Conservation (phyloP, 2,888 invertebrate genomes). For the Chrysolina haemoptera region DNA sequence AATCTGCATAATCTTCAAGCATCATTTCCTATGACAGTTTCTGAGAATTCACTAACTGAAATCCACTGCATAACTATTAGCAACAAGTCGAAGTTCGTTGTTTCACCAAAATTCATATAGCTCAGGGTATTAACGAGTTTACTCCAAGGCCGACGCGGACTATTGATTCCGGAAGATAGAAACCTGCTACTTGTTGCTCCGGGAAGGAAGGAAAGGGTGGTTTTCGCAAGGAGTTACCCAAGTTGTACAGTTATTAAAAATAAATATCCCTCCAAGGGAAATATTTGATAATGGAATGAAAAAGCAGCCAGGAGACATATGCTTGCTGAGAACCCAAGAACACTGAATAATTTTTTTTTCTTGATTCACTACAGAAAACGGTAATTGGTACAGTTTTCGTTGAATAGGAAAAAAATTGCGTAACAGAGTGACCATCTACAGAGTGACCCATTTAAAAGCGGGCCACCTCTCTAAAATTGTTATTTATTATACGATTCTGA, state of each 20-base stretch:
- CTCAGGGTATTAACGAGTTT: neutral
- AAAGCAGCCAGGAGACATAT: neutral
- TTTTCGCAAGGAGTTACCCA: constrained; percentile 4
- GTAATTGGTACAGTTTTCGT: too few species aligned
- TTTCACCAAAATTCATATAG: neutral
- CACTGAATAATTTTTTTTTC: neutral
- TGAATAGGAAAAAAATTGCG: too few species aligned
- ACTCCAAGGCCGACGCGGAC: neutral
- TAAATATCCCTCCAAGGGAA: neutral
- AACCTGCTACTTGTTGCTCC: constrained; percentile 13
- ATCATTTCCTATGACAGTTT: neutral
- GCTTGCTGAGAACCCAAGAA: too few species aligned
- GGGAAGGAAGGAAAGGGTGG: neutral
- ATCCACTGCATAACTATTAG: neutral
- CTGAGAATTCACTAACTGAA: neutral
- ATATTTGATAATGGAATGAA: neutral
- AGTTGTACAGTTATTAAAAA: neutral
- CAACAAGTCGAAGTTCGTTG: neutral
- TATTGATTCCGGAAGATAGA: constrained; percentile 1
- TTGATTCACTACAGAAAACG: too few species aligned
- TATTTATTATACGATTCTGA: too few species aligned
- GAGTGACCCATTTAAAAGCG: too few species aligned
- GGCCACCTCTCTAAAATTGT: too few species aligned
- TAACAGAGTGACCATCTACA: too few species aligned
- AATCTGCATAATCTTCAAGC: neutral